Evolutionary conservation across 2,888 invertebrate genomes (phyloP), one percentile per base, ranked within the genome.

Genomic region (Eremobia ochroleuca): DNA sequence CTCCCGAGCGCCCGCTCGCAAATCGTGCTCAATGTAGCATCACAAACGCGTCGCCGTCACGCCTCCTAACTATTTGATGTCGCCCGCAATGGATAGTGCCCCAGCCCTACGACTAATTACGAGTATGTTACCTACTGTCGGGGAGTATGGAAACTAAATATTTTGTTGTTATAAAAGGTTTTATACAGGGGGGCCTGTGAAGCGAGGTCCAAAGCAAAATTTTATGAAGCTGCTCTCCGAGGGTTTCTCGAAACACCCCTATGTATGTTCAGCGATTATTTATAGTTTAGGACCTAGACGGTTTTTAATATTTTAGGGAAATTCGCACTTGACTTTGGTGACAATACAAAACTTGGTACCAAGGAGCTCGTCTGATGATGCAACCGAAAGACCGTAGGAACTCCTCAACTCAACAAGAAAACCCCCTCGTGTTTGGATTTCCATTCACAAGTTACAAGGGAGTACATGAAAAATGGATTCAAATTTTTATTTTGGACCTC

Each of bases 11-110:
- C 77, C 79, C 79, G 87, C 59, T 92, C 91, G 89, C 94, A 94
- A 93, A 92, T 94, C 91, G 91, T 90, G 91, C 75, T 92, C 92
- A 94, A 94, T 93, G 94, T 92, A 84, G 90, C 93, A 91, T 91
- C 82, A 88, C 92, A 88, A 90, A 89, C 90, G 88, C 84, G 86
- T 73, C 85, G 87, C 78, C 85, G 85, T 82, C 85, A 83, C 87
- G 89, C 79, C 89, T 87, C 81, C 85, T 90, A 89, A 90, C 86
- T 90, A 88, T 89, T 64, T 84, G 85, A 87, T 83, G 85, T 77
- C 82, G 74, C 80, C 87, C 85, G 77, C 81, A 90, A 84, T 85
- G 81, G 88, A 87, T 82, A 82, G 85, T 82, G 82, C 78, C 87
- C 82, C 83, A 78, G 82, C 80, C 87, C 81, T 85, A 82, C 79